Percentiles rank a stretch among this genome's conserved stretches.
Conservation (phyloP, 2,797 vertebrate genomes). For the Pseudochromis fuscus region DNA sequence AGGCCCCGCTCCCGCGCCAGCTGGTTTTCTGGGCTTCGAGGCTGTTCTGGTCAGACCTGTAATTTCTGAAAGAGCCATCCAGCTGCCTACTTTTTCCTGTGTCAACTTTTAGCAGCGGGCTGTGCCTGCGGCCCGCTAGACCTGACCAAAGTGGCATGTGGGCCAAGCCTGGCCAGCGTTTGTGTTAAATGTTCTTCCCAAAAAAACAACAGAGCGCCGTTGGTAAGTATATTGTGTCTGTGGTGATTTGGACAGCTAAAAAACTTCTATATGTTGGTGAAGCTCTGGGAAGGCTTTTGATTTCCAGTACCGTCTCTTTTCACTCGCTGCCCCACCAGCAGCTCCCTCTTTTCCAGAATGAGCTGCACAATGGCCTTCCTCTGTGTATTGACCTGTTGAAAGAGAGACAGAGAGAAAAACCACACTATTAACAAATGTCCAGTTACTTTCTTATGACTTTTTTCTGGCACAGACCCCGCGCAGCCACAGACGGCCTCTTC, state of each 20-base stretch:
- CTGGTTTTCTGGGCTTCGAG: constrained; percentile 80
- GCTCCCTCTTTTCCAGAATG: constrained; percentile 86
- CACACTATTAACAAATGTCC: constrained; percentile 57
- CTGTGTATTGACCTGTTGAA: constrained; percentile 85
- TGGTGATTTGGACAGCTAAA: constrained; percentile 49
- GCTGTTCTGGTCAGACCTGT: constrained; percentile 83
- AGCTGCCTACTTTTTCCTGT: constrained; percentile 87
- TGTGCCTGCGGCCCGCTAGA: constrained; percentile 73
- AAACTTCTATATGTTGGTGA: constrained; percentile 10
- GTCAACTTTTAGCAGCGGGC: constrained; percentile 87
- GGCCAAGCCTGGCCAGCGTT: constrained; percentile 71
- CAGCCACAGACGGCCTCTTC: constrained; percentile 65
- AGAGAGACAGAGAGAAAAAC: constrained; percentile 28
- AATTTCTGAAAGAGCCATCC: constrained; percentile 84
- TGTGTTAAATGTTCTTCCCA: constrained; percentile 76
- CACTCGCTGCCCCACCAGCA: constrained; percentile 84
- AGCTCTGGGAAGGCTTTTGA: constrained; percentile 28
- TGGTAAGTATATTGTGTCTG: constrained; percentile 68
- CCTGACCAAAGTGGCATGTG: constrained; percentile 81
- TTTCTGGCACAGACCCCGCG: constrained; percentile 59
- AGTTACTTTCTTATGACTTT: constrained; percentile 62
- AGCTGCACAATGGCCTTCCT: constrained; percentile 88
- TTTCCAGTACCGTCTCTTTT: constrained; percentile 82
- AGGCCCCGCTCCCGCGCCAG: constrained; percentile 73
- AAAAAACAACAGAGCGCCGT: constrained; percentile 57